These are phyloP conservation scores for Megaceryle alcyon DNA, from an alignment of 2,797 vertebrate genomes.

Conservation along the genomic window DNA sequence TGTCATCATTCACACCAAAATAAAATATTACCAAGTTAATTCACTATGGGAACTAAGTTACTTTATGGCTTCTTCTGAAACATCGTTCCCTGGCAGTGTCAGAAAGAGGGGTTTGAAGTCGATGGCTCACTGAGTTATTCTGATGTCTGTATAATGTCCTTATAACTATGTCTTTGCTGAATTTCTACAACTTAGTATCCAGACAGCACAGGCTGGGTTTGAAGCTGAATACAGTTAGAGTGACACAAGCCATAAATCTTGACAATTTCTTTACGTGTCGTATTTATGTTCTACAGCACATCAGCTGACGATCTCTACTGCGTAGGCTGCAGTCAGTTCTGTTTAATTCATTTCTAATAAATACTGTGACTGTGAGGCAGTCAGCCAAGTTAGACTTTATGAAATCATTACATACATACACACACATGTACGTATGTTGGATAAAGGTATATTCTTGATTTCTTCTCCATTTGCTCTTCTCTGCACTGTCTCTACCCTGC, in stretches of 20 bases:
- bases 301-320: background rate
- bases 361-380: constrained; percentile 24
- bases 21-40: background rate
- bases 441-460: background rate
- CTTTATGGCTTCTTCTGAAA: background rate
- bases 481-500: background rate
- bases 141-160: background rate
- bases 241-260: background rate
- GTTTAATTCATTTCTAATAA: constrained; percentile 51
- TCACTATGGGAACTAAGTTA: background rate
- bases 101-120: background rate
- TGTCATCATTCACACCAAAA: background rate
- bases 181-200: constrained; percentile 2
- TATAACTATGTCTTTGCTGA: constrained; percentile 4
- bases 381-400: constrained; percentile 13
- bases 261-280: background rate
- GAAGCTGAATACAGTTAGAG: constrained; percentile 27
- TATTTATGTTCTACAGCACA: background rate
- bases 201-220: background rate
- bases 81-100: background rate
- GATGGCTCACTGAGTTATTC: background rate
- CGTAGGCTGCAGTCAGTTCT: background rate
- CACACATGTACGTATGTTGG: background rate
- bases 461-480: background rate
- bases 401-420: background rate